phyloP scores from a whole-genome alignment of 2,113 vertebrate genomes.

The Tachuris rubrigastra region DNA sequence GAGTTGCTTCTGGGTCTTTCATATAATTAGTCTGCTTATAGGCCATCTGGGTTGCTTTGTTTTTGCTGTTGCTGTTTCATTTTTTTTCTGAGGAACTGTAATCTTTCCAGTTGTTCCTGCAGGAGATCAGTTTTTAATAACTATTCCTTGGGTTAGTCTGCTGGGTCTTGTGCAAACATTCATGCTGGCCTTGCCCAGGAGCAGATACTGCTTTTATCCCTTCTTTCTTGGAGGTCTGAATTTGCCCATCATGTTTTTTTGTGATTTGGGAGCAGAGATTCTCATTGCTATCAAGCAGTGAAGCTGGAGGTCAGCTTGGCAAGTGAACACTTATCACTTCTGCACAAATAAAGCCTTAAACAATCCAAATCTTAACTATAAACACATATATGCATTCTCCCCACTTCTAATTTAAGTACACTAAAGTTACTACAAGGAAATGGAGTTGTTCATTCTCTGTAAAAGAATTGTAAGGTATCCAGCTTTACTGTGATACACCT shows the following conservation, averaged over 20 bases:
- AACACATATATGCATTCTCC: neutral
- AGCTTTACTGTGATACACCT: neutral
- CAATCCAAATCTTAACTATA: neutral
- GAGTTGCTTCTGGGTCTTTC: conserved; percentile 63
- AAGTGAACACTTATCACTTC: neutral
- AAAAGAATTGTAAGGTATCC: neutral
- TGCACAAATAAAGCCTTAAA: neutral
- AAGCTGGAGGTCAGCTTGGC: neutral
- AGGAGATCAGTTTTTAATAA: conserved; percentile 52
- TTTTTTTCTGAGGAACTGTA: conserved; percentile 35
- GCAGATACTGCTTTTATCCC: neutral
- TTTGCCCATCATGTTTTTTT: neutral
- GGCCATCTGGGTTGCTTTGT: conserved; percentile 67
- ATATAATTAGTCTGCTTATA: conserved; percentile 67
- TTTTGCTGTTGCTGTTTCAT: conserved; percentile 32
- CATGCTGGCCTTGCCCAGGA: neutral
- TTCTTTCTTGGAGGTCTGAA: neutral
- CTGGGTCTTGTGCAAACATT: neutral
- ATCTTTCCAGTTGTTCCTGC: conserved; percentile 6
- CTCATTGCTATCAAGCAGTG: neutral
- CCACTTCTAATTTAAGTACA: neutral
- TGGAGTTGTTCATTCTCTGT: neutral
- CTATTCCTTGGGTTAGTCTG: neutral
- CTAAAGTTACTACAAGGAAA: neutral
- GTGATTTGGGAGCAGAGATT: conserved; percentile 19